Percentiles rank a stretch among this genome's conserved stretches.
Conservation (phyloP, 2,797 vertebrate species). For the Lutra lutra region DNA sequence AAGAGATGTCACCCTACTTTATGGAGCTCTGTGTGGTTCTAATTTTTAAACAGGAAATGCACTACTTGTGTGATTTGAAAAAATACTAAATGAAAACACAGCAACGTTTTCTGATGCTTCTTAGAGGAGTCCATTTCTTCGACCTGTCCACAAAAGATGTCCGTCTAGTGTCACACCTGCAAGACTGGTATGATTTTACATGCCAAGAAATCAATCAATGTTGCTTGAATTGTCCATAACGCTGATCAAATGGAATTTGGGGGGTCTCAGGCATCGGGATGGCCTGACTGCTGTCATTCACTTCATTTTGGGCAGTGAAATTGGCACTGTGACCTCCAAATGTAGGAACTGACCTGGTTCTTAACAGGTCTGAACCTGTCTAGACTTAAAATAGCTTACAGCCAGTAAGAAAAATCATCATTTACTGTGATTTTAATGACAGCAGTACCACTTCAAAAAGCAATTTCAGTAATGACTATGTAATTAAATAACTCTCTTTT, state of each 20-base stretch:
- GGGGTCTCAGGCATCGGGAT: background rate
- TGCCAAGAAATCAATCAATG: background rate
- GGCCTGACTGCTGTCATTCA: background rate
- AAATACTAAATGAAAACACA: background rate
- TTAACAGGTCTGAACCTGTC: background rate
- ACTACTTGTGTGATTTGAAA: background rate
- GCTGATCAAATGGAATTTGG: background rate
- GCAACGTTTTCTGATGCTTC: background rate
- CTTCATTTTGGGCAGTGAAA: background rate
- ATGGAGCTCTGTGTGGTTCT: background rate
- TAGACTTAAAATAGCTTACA: background rate
- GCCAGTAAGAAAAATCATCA: constrained; percentile 1
- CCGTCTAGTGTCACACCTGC: background rate
- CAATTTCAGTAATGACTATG: constrained; percentile 9
- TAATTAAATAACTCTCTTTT: constrained; percentile 11
- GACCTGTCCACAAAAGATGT: background rate
- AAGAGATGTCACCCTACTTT: background rate
- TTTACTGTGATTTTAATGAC: background rate
- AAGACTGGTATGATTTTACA: background rate
- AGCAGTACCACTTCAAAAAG: background rate
- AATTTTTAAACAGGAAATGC: constrained; percentile 9
- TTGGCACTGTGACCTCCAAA: background rate
- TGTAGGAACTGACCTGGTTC: background rate
- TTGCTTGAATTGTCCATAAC: background rate
- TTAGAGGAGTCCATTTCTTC: background rate